Evolutionary conservation across 2,888 invertebrate genomes (phyloP).

Genomic region (Spodoptera picta): DNA sequence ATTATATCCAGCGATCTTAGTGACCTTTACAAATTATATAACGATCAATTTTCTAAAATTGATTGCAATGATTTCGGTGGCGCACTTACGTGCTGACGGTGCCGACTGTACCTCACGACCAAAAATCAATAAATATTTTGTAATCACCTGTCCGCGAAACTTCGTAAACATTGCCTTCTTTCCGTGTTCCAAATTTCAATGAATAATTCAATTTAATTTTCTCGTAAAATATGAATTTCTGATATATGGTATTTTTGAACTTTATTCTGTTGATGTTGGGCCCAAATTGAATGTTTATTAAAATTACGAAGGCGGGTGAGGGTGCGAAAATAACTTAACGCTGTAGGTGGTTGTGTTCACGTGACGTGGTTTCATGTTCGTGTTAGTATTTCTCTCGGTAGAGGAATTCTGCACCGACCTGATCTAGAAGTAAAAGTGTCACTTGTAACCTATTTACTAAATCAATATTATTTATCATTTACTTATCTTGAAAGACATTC

Average conservation of each 20-base stretch:
- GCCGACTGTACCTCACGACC: constrained; percentile 24
- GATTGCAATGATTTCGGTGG: constrained; percentile 44
- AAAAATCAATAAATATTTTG: constrained; percentile 48
- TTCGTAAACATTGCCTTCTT: constrained; percentile 46
- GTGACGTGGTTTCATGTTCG: too few relatives aligned
- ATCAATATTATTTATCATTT: too few relatives aligned
- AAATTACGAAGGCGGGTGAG: neutral
- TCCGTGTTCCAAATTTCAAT: constrained; percentile 33
- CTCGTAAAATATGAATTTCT: constrained; percentile 33
- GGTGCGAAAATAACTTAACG: constrained; percentile 22
- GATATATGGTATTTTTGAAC: constrained; percentile 16
- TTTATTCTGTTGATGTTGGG: constrained; percentile 9
- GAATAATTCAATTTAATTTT: constrained; percentile 56
- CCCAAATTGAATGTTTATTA: constrained; percentile 1
- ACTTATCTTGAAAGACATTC: neutral
- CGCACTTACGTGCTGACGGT: constrained; percentile 17
- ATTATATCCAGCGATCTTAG: constrained; percentile 44
- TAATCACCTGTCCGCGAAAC: constrained; percentile 37
- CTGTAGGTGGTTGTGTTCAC: constrained; percentile 13
- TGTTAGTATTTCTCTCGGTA: too few relatives aligned
- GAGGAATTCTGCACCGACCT: too few relatives aligned
- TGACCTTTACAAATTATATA: constrained; percentile 44
- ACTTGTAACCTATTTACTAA: too few relatives aligned
- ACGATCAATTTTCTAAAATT: constrained; percentile 53
- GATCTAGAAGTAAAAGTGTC: too few relatives aligned